A percentile compares a stretch with the other conserved stretches of the same genome.
Conservation (phyloP, 2,888 invertebrate genomes). For the Chloroclysta siterata region DNA sequence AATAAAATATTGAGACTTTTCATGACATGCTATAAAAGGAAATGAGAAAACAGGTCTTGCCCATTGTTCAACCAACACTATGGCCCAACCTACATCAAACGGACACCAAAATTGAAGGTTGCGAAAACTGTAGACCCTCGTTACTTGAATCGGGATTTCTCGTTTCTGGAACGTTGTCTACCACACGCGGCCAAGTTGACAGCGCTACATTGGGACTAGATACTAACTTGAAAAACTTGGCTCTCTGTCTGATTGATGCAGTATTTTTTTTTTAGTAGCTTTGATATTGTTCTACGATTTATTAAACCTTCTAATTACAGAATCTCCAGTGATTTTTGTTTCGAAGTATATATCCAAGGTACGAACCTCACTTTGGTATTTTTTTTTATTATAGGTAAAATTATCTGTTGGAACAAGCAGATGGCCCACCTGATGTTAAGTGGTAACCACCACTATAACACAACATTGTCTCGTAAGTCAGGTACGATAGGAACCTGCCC, state of each 20-base stretch:
- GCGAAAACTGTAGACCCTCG: conserved; percentile 16
- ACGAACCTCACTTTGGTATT: too few relatives aligned
- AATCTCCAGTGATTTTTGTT: too few relatives aligned
- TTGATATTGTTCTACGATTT: background rate
- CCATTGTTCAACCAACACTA: conserved; percentile 15
- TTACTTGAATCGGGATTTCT: conserved; percentile 19
- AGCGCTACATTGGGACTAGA: conserved; percentile 22
- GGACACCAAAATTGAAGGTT: background rate
- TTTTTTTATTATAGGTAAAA: too few relatives aligned
- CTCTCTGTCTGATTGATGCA: conserved; percentile 11
- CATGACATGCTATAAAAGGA: conserved; percentile 10
- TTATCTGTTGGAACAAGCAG: too few relatives aligned
- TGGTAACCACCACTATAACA: too few relatives aligned
- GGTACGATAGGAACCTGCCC: too few relatives aligned
- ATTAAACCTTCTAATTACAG: too few relatives aligned
- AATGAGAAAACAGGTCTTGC: conserved; percentile 12
- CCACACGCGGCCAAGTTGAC: conserved; percentile 23
- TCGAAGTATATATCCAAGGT: too few relatives aligned
- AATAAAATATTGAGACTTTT: conserved; percentile 23
- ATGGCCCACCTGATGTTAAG: too few relatives aligned
- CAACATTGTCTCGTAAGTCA: too few relatives aligned
- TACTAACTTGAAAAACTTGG: conserved; percentile 21
- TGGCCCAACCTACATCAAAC: conserved; percentile 8
- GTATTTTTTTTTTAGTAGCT: conserved; percentile 6
- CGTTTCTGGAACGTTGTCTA: conserved; percentile 18